Percentiles rank a stretch among this genome's conserved stretches.
Evolutionary conservation across 2,113 vertebrate genomes (phyloP).

Genomic region (Pseudolaguvia tuberculata): DNA sequence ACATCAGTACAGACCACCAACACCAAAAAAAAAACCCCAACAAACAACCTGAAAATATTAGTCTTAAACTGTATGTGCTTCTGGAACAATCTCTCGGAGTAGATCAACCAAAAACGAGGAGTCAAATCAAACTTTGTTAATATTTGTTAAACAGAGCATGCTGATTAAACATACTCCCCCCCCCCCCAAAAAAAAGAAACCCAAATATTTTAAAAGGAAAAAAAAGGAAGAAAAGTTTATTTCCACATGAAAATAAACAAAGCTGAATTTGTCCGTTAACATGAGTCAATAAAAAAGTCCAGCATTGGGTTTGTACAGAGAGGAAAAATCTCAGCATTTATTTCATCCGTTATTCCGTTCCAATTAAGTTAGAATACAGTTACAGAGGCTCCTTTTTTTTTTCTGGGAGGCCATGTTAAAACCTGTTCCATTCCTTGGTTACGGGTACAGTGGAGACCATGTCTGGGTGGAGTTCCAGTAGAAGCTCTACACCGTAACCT

Average conservation of each 20-base stretch:
- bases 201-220: not conserved
- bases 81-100: slow-evolving; percentile 58
- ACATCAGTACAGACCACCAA: slow-evolving; percentile 25
- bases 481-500: not conserved
- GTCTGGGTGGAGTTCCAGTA: not conserved
- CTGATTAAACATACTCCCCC: not conserved
- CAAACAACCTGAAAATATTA: slow-evolving; percentile 51
- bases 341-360: slow-evolving; percentile 56
- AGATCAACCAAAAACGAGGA: not conserved
- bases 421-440: not conserved
- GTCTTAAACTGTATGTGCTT: slow-evolving; percentile 60
- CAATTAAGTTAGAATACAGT: not conserved
- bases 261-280: not conserved
- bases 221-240: not conserved
- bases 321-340: slow-evolving; percentile 29
- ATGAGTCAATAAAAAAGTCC: not conserved
- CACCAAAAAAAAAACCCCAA: no score
- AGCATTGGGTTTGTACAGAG: slow-evolving; percentile 25
- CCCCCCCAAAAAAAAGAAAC: not conserved
- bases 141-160: not conserved
- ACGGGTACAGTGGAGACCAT: not conserved
- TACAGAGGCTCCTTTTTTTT: not conserved
- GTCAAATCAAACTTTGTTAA: not conserved
- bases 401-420: not conserved
- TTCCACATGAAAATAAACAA: slow-evolving; percentile 18